phyloP scores from a whole-genome alignment of 1,140 invertebrate species.

The Argopecten irradians region DNA sequence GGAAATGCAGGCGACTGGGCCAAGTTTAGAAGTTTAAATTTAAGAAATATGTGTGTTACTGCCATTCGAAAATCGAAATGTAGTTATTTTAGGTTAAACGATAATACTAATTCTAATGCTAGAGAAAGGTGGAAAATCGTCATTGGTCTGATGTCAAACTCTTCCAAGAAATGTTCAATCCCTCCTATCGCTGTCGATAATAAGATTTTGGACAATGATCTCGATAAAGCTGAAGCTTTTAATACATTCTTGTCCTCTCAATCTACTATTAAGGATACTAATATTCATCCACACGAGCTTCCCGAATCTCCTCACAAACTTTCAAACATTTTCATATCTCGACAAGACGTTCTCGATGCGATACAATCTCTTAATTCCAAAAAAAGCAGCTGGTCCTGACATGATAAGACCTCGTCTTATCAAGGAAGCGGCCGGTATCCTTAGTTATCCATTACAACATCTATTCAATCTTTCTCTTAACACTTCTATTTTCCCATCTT shows the following conservation, averaged over 20 bases:
- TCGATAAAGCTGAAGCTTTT: no score
- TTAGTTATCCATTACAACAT: not conserved
- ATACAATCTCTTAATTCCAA: not conserved
- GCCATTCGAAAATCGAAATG: no score
- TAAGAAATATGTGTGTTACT: no score
- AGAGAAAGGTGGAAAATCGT: not conserved
- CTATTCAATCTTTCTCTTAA: no score
- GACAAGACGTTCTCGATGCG: not conserved
- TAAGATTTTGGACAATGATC: no score
- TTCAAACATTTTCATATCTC: not conserved
- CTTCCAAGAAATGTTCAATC: not conserved
- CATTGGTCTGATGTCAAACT: not conserved
- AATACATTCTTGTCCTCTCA: not conserved
- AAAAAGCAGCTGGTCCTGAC: not conserved
- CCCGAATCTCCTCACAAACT: not conserved
- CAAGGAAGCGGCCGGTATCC: not conserved
- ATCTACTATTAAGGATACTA: not conserved
- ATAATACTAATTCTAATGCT: not conserved
- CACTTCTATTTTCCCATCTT: not conserved
- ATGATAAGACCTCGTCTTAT: not conserved
- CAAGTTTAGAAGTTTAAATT: no score
- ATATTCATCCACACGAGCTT: not conserved
- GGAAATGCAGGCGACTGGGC: not conserved
- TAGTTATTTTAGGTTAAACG: not conserved
- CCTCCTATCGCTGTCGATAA: not conserved